Conservation (phyloP, 2,888 invertebrate genomes). For the Archips xylosteana region DNA sequence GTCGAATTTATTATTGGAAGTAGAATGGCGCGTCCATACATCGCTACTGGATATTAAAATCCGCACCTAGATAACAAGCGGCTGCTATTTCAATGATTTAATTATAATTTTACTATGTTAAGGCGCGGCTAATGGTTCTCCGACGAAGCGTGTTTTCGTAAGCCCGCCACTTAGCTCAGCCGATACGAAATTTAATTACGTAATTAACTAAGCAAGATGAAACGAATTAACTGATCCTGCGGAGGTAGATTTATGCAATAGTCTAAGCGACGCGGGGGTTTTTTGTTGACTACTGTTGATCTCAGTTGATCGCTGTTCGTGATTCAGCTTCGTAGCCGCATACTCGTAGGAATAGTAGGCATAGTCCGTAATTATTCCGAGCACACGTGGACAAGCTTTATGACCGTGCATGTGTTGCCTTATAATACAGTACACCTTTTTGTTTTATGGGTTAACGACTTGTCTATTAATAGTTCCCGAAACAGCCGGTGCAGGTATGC, state of each 20-base stretch:
- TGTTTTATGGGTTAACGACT: constrained; percentile 79
- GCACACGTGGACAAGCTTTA: constrained; percentile 80
- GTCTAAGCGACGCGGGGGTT: constrained; percentile 32
- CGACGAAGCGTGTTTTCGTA: constrained; percentile 37
- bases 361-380: constrained; percentile 76
- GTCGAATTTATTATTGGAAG: constrained; percentile 76
- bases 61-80: constrained; percentile 61
- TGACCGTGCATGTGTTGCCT: constrained; percentile 69
- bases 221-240: constrained; percentile 30
- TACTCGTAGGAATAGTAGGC: constrained; percentile 44
- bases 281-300: constrained; percentile 54
- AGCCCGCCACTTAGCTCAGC: constrained; percentile 26
- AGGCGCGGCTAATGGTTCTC: constrained; percentile 43
- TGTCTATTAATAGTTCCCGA: constrained; percentile 67
- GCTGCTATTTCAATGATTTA: constrained; percentile 58
- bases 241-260: constrained; percentile 6
- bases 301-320: constrained; percentile 59
- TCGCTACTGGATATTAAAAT: constrained; percentile 78
- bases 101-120: constrained; percentile 54
- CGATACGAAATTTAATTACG: constrained; percentile 34
- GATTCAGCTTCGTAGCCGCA: constrained; percentile 71
- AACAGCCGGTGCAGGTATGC: constrained; percentile 41
- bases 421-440: constrained; percentile 71
- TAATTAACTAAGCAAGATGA: constrained; percentile 30
- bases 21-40: constrained; percentile 68